Base-by-base conservation (phyloP, 2,113 vertebrate species). In the Melospiza georgiana region DNA sequence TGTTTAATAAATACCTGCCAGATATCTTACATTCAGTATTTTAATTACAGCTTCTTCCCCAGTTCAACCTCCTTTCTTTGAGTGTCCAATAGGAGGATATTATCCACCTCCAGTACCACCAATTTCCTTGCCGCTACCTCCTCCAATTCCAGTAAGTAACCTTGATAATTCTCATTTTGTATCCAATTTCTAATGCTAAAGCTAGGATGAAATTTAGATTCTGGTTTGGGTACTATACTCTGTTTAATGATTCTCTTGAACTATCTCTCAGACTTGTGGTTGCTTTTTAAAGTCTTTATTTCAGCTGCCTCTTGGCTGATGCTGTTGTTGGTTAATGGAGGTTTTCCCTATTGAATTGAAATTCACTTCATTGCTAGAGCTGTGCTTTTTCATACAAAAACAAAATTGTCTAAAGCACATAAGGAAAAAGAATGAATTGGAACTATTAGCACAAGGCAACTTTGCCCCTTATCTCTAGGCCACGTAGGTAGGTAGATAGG, bases 91-190 rank as follows among this genome's bases (percentile, higher is more conserved):
- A 84, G 98, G 97, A 12, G 98, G 97, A 12, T 98, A 98, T 96
- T 98, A 95, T 95, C 95, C 98, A 95, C 96, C 98, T 96, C 87
- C 98, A 74, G 67, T 97, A 95, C 96, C 97, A 83, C 97, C 98
- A 48, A 67, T 98, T 93, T 95, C 98, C 69, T 95, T 98, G 85
- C 96, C 97, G 44, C 92, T 96, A 58, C 96, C 97, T 92, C 97
- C 98, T 97, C 98, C 98, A 90, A 96, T 98, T 95, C 97, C 97
- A 67, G 98, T 98, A 97, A 98, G 97, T 98, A 85, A 92, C 48
- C 69, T 87, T 58, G 41, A 2, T 55, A 87, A 12, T 62, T 80
- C 17, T 76, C 2, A 35, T 37, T 83, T 86, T 72, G 1, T 86
- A 15, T 90, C 12, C 74, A 31, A 43, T 55, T 71, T 55, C 28